Evolutionary conservation across 2,797 vertebrate species (phyloP), one percentile per base, ranked within the genome.

Genomic region (Pseudomugil tenellus): DNA sequence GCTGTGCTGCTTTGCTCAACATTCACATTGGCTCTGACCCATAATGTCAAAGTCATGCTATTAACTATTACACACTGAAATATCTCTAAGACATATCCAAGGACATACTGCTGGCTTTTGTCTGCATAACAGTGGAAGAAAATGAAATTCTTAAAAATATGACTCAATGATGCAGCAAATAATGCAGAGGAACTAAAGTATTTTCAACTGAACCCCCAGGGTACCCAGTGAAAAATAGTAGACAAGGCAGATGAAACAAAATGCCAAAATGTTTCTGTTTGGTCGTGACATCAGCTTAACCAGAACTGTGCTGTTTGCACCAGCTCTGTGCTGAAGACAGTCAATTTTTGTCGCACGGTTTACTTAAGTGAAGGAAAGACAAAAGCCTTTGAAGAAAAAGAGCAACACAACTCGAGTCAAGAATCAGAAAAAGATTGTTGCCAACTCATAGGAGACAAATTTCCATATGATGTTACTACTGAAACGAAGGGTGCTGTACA

Each of bases 131-230:
- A 66, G 39, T 19, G 54, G 69, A 63, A 48, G 17, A 28, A 70
- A 80, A 64, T 49, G 21, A 37, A 57, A 46, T 9, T 70, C 35
- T 63, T 35, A 55, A 46, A 60, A 71, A 73, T 58, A 56, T 63
- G 57, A 74, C 58, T 70, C 58, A 71, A 26, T 60, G 66, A 63
- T 70, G 78, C 70, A 21, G 66, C 62, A 76, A 72, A 28, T 32
- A 65, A 77, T 54, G 37, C 68, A 72, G 31, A 65, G 37, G 34
- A 82, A 34, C 57, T 35, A 71, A 64, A 29, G 49, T n/a, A 67
- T 71, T 77, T 77, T 63, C 37, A 77, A 71, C 28, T 76, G 17
- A 84, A 74, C 55, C 74, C n/a, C 41, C 43, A 59, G 56, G 76
- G 79, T 41, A 81, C 21, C 31, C 63, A 35, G n/a, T n/a, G 28